These are phyloP conservation scores for Flexamia atlantica DNA, from an alignment of 2,888 invertebrate species.

Conservation along the genomic window DNA sequence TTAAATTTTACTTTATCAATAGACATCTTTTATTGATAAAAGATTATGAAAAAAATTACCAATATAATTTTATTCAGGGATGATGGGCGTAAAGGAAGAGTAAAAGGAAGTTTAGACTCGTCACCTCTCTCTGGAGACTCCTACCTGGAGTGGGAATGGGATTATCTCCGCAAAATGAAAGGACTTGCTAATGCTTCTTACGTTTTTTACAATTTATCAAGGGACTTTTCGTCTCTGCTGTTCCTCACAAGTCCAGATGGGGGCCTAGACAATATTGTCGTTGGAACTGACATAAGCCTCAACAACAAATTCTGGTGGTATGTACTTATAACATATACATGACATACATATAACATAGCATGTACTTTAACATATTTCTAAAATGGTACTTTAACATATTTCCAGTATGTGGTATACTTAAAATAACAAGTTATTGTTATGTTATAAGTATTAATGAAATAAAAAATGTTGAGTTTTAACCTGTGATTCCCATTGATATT, in stretches of 20 bases:
- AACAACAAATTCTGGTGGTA: constrained; percentile 77
- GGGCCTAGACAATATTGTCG: constrained; percentile 75
- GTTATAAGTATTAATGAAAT: too few species aligned
- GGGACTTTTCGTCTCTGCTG: constrained; percentile 65
- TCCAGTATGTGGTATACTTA: too few species aligned
- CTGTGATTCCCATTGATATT: too few species aligned
- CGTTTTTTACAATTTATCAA: constrained; percentile 71
- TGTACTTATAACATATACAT: too few species aligned
- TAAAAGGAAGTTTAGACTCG: constrained; percentile 58
- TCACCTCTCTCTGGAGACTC: constrained; percentile 71
- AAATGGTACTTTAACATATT: too few species aligned
- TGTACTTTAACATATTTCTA: too few species aligned
- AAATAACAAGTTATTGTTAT: too few species aligned
- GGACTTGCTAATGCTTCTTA: constrained; percentile 74
- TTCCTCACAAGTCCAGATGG: constrained; percentile 76
- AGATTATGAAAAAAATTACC: too few species aligned
- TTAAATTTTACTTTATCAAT: too few species aligned
- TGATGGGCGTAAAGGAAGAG: constrained; percentile 74
- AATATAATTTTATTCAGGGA: constrained; percentile 69
- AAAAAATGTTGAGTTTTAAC: too few species aligned
- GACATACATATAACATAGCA: too few species aligned
- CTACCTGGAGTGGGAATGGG: constrained; percentile 77
- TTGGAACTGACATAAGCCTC: constrained; percentile 78
- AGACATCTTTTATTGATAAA: too few species aligned
- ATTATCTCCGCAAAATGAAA: constrained; percentile 77